These are phyloP conservation scores for Conus ventricosus DNA, from an alignment of 1,140 invertebrate genomes.

Conservation along the genomic window DNA sequence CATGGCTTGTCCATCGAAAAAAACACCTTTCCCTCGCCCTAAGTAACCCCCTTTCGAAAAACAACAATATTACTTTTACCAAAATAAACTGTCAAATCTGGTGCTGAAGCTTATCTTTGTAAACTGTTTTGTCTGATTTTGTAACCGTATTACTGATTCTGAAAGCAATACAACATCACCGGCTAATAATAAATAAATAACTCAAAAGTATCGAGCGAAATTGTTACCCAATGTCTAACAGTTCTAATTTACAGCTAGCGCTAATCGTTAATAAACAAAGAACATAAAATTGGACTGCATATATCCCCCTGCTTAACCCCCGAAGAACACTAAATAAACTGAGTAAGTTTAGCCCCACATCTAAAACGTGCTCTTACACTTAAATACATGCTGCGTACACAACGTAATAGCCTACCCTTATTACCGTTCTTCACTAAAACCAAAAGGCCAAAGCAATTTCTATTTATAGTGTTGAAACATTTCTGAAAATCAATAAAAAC, in stretches of 20 bases:
- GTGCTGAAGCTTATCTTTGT: neutral
- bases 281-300: neutral
- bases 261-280: neutral
- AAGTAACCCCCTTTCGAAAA: neutral
- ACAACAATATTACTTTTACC: neutral
- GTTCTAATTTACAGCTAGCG: neutral
- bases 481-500: neutral
- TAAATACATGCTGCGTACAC: neutral
- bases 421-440: neutral
- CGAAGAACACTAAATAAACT: neutral
- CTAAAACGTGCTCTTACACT: neutral
- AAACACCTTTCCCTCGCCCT: neutral
- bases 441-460: neutral
- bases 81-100: neutral
- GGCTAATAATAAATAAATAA: neutral
- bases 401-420: neutral
- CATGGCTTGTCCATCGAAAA: neutral
- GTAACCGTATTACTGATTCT: neutral
- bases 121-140: neutral
- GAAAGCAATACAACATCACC: neutral
- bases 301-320: constrained; percentile 10
- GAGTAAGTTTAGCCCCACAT: neutral
- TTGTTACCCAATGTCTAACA: neutral
- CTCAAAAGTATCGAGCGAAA: neutral
- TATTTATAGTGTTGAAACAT: no score